These are phyloP conservation scores for Diabrotica undecimpunctata DNA, from an alignment of 1,140 invertebrate genomes.

Conservation along the genomic window DNA sequence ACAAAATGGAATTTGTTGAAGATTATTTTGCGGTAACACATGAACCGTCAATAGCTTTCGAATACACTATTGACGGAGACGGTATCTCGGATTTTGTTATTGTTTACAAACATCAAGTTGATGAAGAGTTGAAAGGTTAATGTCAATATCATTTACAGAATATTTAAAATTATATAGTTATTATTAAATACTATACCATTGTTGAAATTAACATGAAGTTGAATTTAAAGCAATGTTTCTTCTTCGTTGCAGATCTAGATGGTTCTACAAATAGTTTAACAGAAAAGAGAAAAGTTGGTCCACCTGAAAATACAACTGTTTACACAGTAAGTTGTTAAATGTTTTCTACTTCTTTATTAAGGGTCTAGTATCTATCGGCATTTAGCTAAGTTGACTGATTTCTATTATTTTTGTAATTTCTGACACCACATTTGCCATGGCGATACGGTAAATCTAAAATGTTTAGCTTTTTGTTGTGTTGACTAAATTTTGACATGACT, in stretches of 20 bases:
- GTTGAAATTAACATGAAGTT: not conserved
- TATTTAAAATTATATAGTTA: not conserved
- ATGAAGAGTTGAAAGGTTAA: constrained; percentile 22
- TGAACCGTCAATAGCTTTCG: constrained; percentile 22
- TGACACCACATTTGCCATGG: too few relatives aligned
- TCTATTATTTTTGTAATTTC: too few relatives aligned
- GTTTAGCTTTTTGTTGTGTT: too few relatives aligned
- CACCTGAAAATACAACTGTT: constrained; percentile 63
- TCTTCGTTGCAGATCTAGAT: constrained; percentile 56
- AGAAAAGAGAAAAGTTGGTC: constrained; percentile 57
- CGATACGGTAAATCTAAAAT: too few relatives aligned
- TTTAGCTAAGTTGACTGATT: too few relatives aligned
- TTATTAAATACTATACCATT: not conserved
- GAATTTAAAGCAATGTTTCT: constrained; percentile 19
- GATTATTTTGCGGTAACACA: constrained; percentile 35
- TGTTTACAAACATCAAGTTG: constrained; percentile 32
- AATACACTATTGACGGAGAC: constrained; percentile 13
- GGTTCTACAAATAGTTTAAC: constrained; percentile 47
- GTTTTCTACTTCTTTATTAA: not conserved
- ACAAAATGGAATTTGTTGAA: constrained; percentile 38
- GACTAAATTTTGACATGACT: too few relatives aligned
- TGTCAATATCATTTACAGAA: not conserved
- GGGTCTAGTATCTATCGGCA: not conserved
- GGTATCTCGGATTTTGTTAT: constrained; percentile 36
- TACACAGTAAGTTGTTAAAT: constrained; percentile 53